Evolutionary conservation across 1,140 invertebrate genomes (phyloP).

Genomic region (Drosophila sp.): DNA sequence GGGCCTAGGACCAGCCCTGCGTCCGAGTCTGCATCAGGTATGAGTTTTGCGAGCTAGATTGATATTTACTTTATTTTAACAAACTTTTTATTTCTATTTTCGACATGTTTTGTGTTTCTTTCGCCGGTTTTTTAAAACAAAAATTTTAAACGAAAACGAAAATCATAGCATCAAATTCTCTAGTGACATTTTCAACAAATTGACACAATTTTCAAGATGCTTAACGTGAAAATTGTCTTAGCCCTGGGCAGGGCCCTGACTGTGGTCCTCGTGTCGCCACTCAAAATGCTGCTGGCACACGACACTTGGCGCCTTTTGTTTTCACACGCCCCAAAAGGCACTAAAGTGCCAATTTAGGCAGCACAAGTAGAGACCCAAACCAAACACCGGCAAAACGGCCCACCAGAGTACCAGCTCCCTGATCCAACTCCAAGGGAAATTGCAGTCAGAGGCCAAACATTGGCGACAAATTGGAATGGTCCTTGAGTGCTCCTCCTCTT

Average conservation of each 20-base stretch:
- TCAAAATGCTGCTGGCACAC: conserved; percentile 61
- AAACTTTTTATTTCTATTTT: conserved; percentile 46
- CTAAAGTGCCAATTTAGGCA: conserved; percentile 82
- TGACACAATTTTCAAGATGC: conserved; percentile 81
- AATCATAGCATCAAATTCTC: conserved; percentile 72
- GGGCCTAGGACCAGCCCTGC: neutral
- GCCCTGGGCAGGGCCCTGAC: neutral
- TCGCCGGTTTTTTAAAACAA: neutral
- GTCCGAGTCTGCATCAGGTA: neutral
- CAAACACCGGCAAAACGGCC: conserved; percentile 24
- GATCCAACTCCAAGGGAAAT: conserved; percentile 59
- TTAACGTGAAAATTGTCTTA: conserved; percentile 65
- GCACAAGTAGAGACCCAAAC: conserved; percentile 68
- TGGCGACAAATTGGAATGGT: conserved; percentile 78
- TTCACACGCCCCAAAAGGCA: conserved; percentile 81
- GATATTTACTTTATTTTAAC: conserved; percentile 71
- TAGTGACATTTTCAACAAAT: conserved; percentile 78
- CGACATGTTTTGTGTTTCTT: neutral
- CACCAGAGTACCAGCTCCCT: conserved; percentile 18
- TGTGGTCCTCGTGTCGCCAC: conserved; percentile 55
- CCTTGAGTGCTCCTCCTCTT: conserved; percentile 14
- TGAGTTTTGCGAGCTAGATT: conserved; percentile 46
- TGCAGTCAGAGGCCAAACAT: conserved; percentile 46
- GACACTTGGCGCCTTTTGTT: conserved; percentile 77
- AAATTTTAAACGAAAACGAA: conserved; percentile 49